Evolutionary conservation across 2,113 vertebrate genomes (phyloP), one percentile per base, ranked within the genome.

Genomic region (Gymnobelideus leadbeateri): DNA sequence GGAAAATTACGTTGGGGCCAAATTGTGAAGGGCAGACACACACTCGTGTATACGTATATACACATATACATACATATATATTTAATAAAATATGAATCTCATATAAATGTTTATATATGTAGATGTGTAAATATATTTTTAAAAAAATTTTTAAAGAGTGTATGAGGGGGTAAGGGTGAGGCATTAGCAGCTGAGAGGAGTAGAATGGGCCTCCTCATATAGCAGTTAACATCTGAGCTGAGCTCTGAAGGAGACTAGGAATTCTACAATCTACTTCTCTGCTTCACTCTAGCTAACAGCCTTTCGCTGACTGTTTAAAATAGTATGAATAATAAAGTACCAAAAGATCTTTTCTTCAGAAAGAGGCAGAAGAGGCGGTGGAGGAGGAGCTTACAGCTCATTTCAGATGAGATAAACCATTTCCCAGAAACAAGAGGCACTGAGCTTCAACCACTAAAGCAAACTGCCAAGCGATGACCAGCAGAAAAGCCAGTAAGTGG

Each of bases 381-480:
- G 84, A 50, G 95, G 91, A 90, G 54, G 92, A 96, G 94, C 46
- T 31, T 51, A 94, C 92, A 52, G 19, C 91, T 68, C 51, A 51
- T 93, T 94, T 97, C 43, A 94, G 54, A 90, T n/a, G 94, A 89
- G 90, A 95, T 4, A 89, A 97, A 95, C 68, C 51, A 93, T 92
- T 97, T 89, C 14, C 51, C 91, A 94, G 54, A 97, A 94, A 28
- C 1, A 49, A 96, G 52, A 94, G 89, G 54, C 43, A 57, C 57
- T 52, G 54, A 96, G 77, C 92, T 92, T 96, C 25, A 51, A 97
- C 90, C 90, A 96, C 96, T 95, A 95, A 97, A 97, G 94, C 0
- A 5, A 97, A 94, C 89, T 96, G 89, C 53, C 97, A 93, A 97
- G 93, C 97, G 95, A 97, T 55, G 23, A 91, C 90, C 96, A 89